Base-by-base conservation (phyloP, 2,888 invertebrate species). In the Linhomoeus sp. region DNA sequence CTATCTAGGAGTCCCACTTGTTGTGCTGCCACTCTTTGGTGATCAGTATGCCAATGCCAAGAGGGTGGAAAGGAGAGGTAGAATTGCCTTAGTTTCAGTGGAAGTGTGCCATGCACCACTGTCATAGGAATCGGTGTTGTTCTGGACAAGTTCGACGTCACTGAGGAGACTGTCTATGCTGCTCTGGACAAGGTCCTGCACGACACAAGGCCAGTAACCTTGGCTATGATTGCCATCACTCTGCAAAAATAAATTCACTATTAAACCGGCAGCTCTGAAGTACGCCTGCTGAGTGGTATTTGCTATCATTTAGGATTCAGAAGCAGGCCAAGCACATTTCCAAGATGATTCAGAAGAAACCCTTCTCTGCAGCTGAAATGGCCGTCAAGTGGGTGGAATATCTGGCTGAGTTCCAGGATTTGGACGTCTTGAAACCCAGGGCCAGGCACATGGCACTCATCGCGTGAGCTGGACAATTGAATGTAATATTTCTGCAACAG, bases 1-100 rank as follows among this genome's bases (percentile, higher is more conserved):
- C 33, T 59, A 62, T 51, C 58, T 59, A 46, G 63, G 60, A 17
- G 60, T 64, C 9, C 67, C 67, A 15, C 61, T 67, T 52, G 58
- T 67, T 1, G 62, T 63, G 3, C 55, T 64, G 43, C 67, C 67
- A 5, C 56, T 66, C 25, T 63, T 61, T 47, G 64, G 59, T 19
- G 67, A 67, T 52, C 66, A 67, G 55, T 56, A 58, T 24, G 60
- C 63, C 41, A 58, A 63, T 35, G 52, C 57, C n/a, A 58, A 62
- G 47, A 59, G 65, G 42, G 55, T 64, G 36, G 54, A 55, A 23
- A n/a, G n/a, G n/a, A n/a, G n/a, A n/a, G n/a, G n/a, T n/a, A n/a
- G n/a, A n/a, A n/a, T n/a, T n/a, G n/a, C n/a, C n/a, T n/a, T n/a
- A n/a, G n/a, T n/a, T n/a, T n/a, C n/a, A n/a, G n/a, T n/a, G n/a